phyloP scores from a whole-genome alignment of 2,888 invertebrate species.

The Habrosyne pyritoides region DNA sequence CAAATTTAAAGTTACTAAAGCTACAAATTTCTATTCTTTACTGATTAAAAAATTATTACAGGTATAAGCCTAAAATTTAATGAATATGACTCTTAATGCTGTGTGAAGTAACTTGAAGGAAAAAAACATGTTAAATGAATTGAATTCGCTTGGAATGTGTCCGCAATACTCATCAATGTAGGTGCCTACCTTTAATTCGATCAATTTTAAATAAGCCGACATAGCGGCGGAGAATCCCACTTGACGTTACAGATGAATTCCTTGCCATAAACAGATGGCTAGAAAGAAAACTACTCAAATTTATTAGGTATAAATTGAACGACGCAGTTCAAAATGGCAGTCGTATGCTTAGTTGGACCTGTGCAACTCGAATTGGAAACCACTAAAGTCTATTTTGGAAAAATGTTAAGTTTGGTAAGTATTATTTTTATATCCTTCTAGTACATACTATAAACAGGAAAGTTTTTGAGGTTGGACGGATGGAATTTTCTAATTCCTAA shows the following conservation, averaged over 20 bases:
- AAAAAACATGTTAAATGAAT: too few species aligned
- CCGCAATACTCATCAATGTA: background rate
- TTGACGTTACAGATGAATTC: background rate
- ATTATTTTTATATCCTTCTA: too few species aligned
- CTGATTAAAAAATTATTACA: too few species aligned
- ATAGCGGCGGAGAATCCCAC: background rate
- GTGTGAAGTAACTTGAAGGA: too few species aligned
- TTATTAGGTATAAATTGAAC: background rate
- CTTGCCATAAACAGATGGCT: background rate
- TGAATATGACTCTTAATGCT: too few species aligned
- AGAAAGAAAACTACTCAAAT: slow-evolving; percentile 1
- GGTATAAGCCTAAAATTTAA: too few species aligned
- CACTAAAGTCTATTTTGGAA: slow-evolving; percentile 7
- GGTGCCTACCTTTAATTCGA: background rate
- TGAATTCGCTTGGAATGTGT: background rate
- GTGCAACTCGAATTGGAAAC: background rate
- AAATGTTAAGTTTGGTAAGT: slow-evolving; percentile 62
- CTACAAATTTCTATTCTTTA: too few species aligned
- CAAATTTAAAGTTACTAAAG: too few species aligned
- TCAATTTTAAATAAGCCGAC: background rate
- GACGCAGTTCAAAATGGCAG: background rate
- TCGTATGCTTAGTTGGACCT: background rate
- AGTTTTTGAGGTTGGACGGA: too few species aligned
- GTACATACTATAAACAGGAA: too few species aligned
- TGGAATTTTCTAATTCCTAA: too few species aligned